Conservation (phyloP, 2,888 invertebrate genomes). For the Timema podura region DNA sequence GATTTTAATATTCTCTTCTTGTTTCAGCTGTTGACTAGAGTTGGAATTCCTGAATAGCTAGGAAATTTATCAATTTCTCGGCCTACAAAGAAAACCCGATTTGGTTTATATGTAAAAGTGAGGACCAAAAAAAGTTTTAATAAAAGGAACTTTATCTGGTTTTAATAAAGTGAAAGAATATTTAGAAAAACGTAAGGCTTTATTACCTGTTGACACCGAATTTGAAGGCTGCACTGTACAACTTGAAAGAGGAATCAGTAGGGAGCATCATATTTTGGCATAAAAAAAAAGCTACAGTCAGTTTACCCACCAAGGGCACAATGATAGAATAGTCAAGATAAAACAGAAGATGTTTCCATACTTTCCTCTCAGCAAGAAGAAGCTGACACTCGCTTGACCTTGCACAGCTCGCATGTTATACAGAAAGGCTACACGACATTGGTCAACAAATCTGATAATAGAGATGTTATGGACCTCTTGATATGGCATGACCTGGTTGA, state of each 20-base stretch:
- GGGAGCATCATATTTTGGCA: not conserved
- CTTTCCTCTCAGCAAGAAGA: not conserved
- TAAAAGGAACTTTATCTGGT: no score
- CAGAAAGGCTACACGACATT: slow-evolving; percentile 6
- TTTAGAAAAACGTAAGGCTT: not conserved
- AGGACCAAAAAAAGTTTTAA: no score
- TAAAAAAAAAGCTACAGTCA: slow-evolving; percentile 7
- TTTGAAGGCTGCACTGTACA: not conserved
- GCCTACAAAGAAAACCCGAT: no score
- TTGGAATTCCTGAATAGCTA: no score
- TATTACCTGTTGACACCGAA: not conserved
- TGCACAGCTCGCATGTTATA: not conserved
- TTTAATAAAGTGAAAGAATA: no score
- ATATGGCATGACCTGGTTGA: not conserved
- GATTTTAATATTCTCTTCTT: no score
- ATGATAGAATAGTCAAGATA: slow-evolving; percentile 1
- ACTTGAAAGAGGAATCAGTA: not conserved
- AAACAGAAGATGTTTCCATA: not conserved
- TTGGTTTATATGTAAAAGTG: no score
- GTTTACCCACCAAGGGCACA: slow-evolving; percentile 1
- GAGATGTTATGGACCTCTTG: not conserved
- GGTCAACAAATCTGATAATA: not conserved
- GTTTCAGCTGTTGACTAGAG: no score
- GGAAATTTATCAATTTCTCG: no score
- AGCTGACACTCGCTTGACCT: not conserved